Conservation (phyloP, 2,888 invertebrate genomes). For the Acronicta alni region DNA sequence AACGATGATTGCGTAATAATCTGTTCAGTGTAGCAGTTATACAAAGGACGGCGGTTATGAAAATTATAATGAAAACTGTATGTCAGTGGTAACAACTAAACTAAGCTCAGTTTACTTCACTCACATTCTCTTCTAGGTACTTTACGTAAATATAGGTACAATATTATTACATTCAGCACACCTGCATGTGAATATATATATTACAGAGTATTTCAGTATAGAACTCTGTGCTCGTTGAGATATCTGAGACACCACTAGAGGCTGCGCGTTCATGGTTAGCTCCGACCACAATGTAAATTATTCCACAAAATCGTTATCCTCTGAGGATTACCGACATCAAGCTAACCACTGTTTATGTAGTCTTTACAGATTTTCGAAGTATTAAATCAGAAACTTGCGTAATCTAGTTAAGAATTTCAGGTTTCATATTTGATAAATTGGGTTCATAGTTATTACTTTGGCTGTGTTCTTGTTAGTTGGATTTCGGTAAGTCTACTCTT, state of each 20-base stretch:
- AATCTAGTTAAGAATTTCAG: conserved; percentile 3
- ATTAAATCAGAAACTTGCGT: conserved; percentile 6
- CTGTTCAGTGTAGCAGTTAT: too few relatives aligned
- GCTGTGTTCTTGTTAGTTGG: conserved; percentile 6
- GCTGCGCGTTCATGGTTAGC: conserved; percentile 2
- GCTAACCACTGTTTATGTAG: conserved; percentile 5
- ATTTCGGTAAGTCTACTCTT: not conserved
- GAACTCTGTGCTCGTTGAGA: not conserved
- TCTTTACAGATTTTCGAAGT: conserved; percentile 5
- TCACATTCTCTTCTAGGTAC: not conserved
- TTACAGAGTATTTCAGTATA: conserved; percentile 3
- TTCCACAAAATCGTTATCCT: conserved; percentile 6
- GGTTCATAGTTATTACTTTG: not conserved
- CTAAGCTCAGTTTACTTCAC: not conserved
- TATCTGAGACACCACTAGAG: conserved; percentile 10
- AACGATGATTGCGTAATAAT: too few relatives aligned
- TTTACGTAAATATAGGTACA: not conserved
- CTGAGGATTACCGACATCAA: conserved; percentile 8
- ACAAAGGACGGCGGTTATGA: too few relatives aligned
- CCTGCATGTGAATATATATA: conserved; percentile 6
- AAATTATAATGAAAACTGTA: too few relatives aligned
- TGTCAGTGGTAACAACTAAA: too few relatives aligned
- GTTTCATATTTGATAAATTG: conserved; percentile 11
- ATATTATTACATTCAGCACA: not conserved
- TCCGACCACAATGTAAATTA: conserved; percentile 10